Evolutionary conservation across 2,113 vertebrate genomes (phyloP).

Genomic region (Megaptera novaeangliae): DNA sequence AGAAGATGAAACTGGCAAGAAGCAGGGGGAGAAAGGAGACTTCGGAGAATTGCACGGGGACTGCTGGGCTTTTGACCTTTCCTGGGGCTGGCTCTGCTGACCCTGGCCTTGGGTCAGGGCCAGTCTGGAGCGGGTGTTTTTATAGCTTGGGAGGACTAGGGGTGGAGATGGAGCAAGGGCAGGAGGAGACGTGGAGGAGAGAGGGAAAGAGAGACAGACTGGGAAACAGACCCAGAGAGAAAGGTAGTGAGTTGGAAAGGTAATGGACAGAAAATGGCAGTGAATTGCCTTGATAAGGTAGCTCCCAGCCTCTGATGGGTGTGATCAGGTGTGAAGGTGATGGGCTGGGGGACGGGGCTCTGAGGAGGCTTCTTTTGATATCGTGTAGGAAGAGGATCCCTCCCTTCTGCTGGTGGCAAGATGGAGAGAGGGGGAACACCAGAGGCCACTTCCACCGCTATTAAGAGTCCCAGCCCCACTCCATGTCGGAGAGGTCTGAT

Average conservation of each 20-base stretch:
- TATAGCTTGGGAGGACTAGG: not conserved
- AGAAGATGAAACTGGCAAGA: not conserved
- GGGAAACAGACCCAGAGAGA: not conserved
- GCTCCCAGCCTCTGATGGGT: not conserved
- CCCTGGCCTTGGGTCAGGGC: not conserved
- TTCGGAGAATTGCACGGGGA: not conserved
- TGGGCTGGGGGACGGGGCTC: not conserved
- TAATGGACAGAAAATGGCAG: not conserved
- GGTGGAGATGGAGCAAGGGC: not conserved
- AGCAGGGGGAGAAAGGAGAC: conserved; percentile 29
- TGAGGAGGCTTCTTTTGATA: not conserved
- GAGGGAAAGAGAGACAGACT: not conserved
- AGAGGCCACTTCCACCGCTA: not conserved
- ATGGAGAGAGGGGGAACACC: not conserved
- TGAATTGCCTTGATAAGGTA: not conserved
- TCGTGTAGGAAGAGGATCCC: not conserved
- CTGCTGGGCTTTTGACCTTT: not conserved
- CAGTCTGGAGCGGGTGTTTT: not conserved
- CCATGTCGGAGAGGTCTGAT: not conserved
- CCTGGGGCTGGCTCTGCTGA: not conserved
- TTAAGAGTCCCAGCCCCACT: not conserved
- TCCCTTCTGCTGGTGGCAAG: not conserved
- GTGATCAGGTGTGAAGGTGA: not conserved
- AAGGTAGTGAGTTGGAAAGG: not conserved
- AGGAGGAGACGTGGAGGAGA: not conserved